phyloP scores from a whole-genome alignment of 30 jellyfish, hydroid and myxozoan species.

The Hydra vulgaris region DNA sequence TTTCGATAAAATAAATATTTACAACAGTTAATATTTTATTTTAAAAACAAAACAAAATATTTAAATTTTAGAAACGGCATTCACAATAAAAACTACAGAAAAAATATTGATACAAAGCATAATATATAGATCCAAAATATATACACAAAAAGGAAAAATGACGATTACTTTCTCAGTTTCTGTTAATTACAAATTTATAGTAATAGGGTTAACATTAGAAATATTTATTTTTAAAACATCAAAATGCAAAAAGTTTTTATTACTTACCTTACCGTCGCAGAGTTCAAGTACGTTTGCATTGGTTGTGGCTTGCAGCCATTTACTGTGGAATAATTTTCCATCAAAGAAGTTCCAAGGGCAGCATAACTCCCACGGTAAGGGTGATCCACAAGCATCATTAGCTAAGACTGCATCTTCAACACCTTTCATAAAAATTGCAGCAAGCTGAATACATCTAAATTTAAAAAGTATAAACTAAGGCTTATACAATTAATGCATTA shows the following conservation, averaged over 20 bases:
- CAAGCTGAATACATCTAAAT: slow-evolving; percentile 71
- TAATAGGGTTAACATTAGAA: too few species aligned
- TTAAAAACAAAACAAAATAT: too few species aligned
- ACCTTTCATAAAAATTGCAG: slow-evolving; percentile 83
- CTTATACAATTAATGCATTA: neutral
- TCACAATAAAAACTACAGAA: too few species aligned
- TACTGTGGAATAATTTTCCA: slow-evolving; percentile 86
- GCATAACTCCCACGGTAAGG: slow-evolving; percentile 90
- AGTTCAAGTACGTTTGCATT: slow-evolving; percentile 51
- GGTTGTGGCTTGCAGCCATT: slow-evolving; percentile 83
- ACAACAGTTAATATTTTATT: neutral
- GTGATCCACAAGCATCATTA: slow-evolving; percentile 93
- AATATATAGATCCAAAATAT: too few species aligned
- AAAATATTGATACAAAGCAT: too few species aligned
- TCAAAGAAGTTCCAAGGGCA: slow-evolving; percentile 93
- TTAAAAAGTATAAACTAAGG: neutral
- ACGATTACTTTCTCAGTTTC: too few species aligned
- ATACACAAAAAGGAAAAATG: too few species aligned
- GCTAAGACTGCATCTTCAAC: slow-evolving; percentile 75
- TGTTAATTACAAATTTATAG: too few species aligned
- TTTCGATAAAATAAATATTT: neutral
- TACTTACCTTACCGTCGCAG: slow-evolving; percentile 75
- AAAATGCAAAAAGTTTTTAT: neutral
- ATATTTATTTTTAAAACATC: too few species aligned
- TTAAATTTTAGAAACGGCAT: too few species aligned